A percentile compares a stretch with the other conserved stretches of the same genome.
Evolutionary conservation across 2,797 vertebrate genomes (phyloP).

Genomic region (Xenops minutus): DNA sequence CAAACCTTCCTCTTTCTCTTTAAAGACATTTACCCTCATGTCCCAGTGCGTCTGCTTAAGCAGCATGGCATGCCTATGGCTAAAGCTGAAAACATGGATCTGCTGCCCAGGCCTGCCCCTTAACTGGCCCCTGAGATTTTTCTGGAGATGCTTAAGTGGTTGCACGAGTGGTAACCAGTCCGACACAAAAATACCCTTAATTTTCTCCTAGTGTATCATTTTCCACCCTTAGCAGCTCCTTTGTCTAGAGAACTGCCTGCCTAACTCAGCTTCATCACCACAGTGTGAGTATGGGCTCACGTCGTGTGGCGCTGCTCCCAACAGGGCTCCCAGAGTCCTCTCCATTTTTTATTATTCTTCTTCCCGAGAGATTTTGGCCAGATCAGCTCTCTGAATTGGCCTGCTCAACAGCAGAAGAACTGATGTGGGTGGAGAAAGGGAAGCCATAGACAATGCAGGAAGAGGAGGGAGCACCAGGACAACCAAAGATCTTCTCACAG

Average conservation of each 20-base stretch:
- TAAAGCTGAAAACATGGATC: not conserved
- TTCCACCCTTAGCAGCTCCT: not conserved
- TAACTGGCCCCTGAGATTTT: not conserved
- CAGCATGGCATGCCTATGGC: not conserved
- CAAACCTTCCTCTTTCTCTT: not conserved
- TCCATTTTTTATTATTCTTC: not conserved
- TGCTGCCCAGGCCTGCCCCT: not conserved
- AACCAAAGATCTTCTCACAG: not conserved
- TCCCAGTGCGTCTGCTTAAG: not conserved
- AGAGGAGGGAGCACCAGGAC: not conserved
- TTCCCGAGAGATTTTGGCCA: not conserved
- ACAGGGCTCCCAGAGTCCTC: not conserved
- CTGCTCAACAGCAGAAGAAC: not conserved
- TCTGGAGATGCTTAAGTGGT: not conserved
- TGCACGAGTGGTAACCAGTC: not conserved
- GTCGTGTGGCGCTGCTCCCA: not conserved
- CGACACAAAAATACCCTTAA: not conserved
- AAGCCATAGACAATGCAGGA: rapidly evolving
- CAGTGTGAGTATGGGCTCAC: rapidly evolving
- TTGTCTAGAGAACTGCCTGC: not conserved
- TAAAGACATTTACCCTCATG: not conserved
- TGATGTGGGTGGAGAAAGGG: not conserved
- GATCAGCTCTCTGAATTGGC: not conserved
- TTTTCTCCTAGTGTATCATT: not conserved
- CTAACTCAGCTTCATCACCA: not conserved